phyloP scores from a whole-genome alignment of 2,888 invertebrate genomes.

The Pteria penguin region DNA sequence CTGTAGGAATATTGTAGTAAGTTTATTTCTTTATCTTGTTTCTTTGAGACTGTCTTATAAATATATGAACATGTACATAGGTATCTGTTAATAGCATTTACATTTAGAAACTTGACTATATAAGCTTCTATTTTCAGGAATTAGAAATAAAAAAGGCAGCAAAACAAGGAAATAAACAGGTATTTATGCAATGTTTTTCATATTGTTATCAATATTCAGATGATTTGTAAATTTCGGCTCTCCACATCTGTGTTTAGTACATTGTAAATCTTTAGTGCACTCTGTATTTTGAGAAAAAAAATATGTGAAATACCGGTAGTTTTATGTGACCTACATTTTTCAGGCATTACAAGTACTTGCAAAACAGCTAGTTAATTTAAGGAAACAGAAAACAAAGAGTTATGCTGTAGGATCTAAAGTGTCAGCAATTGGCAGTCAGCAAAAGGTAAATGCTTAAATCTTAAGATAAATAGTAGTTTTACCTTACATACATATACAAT shows the following conservation, averaged over 20 bases:
- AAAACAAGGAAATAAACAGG: conserved; percentile 92
- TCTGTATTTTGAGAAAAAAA: no score
- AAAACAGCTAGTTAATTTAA: conserved; percentile 91
- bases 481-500: no score
- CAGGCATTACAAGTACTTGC: conserved; percentile 85
- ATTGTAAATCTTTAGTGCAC: no score
- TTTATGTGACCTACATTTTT: conserved; percentile 74
- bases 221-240: neutral
- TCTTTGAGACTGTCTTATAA: no score
- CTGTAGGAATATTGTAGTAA: no score
- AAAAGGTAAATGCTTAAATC: conserved; percentile 86
- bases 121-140: conserved; percentile 84
- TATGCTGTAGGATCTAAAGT: conserved; percentile 91
- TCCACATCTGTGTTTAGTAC: no score
- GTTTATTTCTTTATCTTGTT: no score
- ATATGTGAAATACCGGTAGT: no score
- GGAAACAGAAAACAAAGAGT: conserved; percentile 92
- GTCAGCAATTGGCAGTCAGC: conserved; percentile 88
- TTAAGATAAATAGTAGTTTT: no score
- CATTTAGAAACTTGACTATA: no score
- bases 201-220: neutral
- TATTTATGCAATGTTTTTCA: conserved; percentile 69
- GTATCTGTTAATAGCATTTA: no score
- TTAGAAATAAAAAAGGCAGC: conserved; percentile 93
- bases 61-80: no score